Percentiles rank a stretch among this genome's conserved stretches.
phyloP scores from a whole-genome alignment of 2,888 invertebrate species.

The Eupithecia abbreviata region DNA sequence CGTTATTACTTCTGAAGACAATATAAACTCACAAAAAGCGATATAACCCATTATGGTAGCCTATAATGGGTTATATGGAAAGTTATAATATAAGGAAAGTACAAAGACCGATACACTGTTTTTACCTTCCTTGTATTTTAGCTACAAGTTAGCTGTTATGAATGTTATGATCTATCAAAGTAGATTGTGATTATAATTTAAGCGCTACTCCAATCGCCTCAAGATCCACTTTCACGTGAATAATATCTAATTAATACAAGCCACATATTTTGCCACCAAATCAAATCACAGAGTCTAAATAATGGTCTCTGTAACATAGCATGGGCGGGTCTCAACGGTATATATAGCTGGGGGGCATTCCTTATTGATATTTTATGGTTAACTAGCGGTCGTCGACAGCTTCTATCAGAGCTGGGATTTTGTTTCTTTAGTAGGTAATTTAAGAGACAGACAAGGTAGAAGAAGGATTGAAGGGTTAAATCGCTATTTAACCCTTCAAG shows the following conservation, averaged over 20 bases:
- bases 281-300: slow-evolving; percentile 49
- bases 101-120: not conserved
- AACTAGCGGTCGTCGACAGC: slow-evolving; percentile 41
- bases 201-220: not conserved
- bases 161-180: not conserved
- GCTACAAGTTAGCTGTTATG: not conserved
- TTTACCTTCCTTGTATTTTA: not conserved
- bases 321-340: slow-evolving; percentile 66
- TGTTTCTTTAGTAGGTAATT: not conserved
- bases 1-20: no score
- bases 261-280: slow-evolving; percentile 35
- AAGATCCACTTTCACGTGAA: slow-evolving; percentile 28
- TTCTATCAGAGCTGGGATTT: not conserved
- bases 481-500: no score
- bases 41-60: no score
- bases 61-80: no score
- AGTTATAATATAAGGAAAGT: no score
- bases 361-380: slow-evolving; percentile 76
- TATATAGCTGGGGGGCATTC: slow-evolving; percentile 64
- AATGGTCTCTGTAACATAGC: slow-evolving; percentile 65
- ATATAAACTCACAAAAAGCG: no score
- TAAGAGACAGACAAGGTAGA: no score
- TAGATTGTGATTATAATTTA: not conserved
- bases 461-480: no score
- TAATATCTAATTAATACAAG: slow-evolving; percentile 30